Evolutionary conservation across 2,113 vertebrate genomes (phyloP), one percentile per base, ranked within the genome.

Genomic region (Xiphophorus couchianus): DNA sequence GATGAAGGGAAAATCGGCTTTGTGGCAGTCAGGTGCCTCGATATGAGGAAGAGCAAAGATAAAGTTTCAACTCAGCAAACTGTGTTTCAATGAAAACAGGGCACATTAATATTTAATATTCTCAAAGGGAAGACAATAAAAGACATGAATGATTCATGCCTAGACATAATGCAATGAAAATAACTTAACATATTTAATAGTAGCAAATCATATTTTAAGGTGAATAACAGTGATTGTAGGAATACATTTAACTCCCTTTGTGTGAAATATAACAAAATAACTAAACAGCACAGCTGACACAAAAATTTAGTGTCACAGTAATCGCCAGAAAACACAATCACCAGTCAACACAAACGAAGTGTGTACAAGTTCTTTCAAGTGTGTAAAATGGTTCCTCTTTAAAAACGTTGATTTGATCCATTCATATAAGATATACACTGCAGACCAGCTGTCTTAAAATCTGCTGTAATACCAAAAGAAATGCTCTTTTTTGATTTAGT

Each of bases 381-480:
- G 44, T 54, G 28, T 58, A 72, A 80, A 75, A 51, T 33, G 31
- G 51, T 66, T 74, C 6, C 60, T 70, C 28, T 31, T 78, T 51
- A 28, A 72, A 78, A 81, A 35, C 51, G 7, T 70, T 67, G 66
- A 74, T 67, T 78, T 68, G 64, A 85, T 67, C 62, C 28, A 27
- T 71, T 62, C 66, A 61, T 71, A 75, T 39, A 39, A 58, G 77
- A 64, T 86, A 80, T 90, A 86, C 83, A 86, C 74, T 78, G 83
- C 88, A 93, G 90, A 89, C 87, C 88, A 92, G 89, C 91, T 92
- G 88, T 89, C 87, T 87, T 62, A 4, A 84, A 80, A 76, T 54
- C 76, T 0, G 68, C 66, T 64, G 66, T 60, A 83, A 35, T 76
- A 42, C 62, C 15, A 69, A 69, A 51, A 37, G 35, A 7, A 31